Conservation (phyloP, 2,797 vertebrate genomes). For the Halcyon badia region DNA sequence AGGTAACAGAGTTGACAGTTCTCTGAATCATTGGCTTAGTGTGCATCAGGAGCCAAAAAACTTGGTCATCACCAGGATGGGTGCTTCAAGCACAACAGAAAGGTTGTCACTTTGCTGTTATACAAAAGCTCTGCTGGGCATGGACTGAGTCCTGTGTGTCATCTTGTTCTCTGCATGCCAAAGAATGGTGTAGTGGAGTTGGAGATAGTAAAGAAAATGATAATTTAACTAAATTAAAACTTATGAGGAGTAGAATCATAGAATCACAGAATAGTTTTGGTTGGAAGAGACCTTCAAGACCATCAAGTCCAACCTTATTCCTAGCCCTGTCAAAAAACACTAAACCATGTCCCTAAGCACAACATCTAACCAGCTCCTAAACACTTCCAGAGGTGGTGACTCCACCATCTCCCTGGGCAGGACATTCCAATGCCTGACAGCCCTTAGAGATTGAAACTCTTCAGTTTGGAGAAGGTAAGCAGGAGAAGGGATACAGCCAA, state of each 20-base stretch:
- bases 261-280: no score
- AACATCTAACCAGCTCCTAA: no score
- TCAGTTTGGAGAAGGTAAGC: not conserved
- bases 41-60: not conserved
- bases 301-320: no score
- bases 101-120: not conserved
- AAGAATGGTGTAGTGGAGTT: not conserved
- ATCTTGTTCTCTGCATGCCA: not conserved
- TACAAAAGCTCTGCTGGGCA: not conserved
- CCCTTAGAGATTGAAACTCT: not conserved
- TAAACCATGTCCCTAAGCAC: no score
- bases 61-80: not conserved
- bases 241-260: not conserved
- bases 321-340: no score
- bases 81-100: not conserved
- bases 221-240: not conserved
- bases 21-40: not conserved
- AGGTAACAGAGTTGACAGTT: not conserved
- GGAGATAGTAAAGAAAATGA: not conserved
- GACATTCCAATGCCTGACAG: no score
- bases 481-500: not conserved
- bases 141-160: not conserved
- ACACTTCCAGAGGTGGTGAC: no score
- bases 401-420: no score
- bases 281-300: no score